Percentiles rank a stretch among this genome's conserved stretches.
Conservation (phyloP, 2,797 vertebrate species). For the Pantherophis vulpinus region DNA sequence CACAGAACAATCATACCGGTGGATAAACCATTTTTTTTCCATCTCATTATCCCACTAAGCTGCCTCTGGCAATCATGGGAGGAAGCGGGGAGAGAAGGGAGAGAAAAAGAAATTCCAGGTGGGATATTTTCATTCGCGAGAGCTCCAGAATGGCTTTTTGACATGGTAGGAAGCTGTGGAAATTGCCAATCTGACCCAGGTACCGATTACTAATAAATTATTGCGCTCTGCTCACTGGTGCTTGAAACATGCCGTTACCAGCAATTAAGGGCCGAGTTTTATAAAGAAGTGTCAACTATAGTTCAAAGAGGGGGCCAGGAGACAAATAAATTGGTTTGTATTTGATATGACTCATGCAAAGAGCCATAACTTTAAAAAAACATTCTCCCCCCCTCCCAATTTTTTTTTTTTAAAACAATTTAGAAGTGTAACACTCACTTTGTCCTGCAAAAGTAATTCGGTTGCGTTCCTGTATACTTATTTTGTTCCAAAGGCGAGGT, state of each 20-base stretch:
- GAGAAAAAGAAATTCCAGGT: background rate
- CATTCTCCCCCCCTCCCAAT: background rate
- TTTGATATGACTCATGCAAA: background rate
- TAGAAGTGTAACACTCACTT: background rate
- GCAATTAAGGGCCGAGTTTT: background rate
- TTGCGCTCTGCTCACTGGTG: background rate
- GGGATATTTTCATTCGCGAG: background rate
- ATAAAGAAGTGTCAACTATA: background rate
- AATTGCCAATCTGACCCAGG: constrained; percentile 2
- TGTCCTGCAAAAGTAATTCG: background rate
- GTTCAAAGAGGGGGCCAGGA: fast-evolving
- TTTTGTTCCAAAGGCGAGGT: background rate
- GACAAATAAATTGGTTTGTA: background rate
- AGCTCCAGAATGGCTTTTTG: background rate
- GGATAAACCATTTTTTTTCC: background rate
- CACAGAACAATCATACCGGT: background rate
- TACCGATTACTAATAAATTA: constrained; percentile 4
- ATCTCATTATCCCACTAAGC: constrained; percentile 11
- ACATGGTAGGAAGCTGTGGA: background rate
- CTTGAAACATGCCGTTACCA: background rate
- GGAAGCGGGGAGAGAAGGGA: fast-evolving
- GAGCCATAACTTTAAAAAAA: background rate
- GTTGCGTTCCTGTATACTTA: background rate
- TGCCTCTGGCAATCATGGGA: background rate
- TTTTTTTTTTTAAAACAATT: background rate